These are phyloP conservation scores for Passer montanus DNA, from an alignment of 2,113 vertebrate species.

Conservation along the genomic window DNA sequence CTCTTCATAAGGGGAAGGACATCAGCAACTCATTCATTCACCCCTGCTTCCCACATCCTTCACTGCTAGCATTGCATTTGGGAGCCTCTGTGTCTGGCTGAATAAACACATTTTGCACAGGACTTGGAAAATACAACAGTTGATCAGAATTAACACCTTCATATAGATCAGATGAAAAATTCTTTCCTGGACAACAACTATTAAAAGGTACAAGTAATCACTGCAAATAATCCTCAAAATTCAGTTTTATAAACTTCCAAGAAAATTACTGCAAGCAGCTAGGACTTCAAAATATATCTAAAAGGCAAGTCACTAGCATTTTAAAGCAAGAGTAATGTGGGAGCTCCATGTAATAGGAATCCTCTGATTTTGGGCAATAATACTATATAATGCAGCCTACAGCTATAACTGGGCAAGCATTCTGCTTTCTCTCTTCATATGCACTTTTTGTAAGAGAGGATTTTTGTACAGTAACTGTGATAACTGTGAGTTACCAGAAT, in stretches of 20 bases:
- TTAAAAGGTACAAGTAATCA: neutral
- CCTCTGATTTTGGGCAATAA: neutral
- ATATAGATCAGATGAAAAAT: neutral
- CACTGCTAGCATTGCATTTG: neutral
- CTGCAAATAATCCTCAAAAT: neutral
- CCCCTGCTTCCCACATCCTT: neutral
- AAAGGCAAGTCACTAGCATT: neutral
- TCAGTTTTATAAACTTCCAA: neutral
- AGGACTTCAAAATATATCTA: neutral
- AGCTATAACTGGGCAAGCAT: neutral
- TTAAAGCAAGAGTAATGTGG: neutral
- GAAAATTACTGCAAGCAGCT: neutral
- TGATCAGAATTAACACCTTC: neutral
- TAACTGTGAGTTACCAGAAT: neutral
- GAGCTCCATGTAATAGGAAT: neutral
- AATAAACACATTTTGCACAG: neutral
- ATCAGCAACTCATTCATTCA: rapidly evolving
- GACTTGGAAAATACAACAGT: neutral
- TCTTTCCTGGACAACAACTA: neutral
- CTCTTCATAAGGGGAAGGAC: neutral
- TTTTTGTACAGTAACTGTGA: neutral
- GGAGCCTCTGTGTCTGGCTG: neutral
- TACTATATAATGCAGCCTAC: neutral
- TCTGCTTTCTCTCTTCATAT: neutral
- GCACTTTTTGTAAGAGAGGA: neutral